Percentiles rank a stretch among this genome's conserved stretches.
Conservation (phyloP, 2,888 invertebrate species). For the Corythucha ciliata region DNA sequence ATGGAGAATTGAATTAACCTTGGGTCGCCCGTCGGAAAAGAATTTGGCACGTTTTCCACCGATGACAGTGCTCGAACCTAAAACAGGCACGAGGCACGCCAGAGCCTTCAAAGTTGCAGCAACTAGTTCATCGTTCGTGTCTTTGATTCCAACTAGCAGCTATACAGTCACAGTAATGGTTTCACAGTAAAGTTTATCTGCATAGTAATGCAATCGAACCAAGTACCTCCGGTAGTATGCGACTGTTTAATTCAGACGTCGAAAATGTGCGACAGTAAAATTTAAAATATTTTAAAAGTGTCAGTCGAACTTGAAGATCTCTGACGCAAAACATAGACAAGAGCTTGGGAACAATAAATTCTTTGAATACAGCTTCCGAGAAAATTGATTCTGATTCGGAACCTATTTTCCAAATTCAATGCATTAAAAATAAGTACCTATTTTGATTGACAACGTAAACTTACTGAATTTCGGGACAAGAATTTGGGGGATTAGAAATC, state of each 20-base stretch:
- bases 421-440: background rate
- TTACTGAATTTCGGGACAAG: slow-evolving; percentile 51
- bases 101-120: slow-evolving; percentile 69
- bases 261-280: slow-evolving; percentile 65
- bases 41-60: slow-evolving; percentile 70
- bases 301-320: slow-evolving; percentile 70
- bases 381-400: slow-evolving; percentile 45
- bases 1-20: slow-evolving; percentile 37
- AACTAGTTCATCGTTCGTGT: slow-evolving; percentile 73
- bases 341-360: slow-evolving; percentile 64
- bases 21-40: slow-evolving; percentile 80
- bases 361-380: slow-evolving; percentile 56
- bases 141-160: slow-evolving; percentile 77
- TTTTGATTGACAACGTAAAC: slow-evolving; percentile 5
- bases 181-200: background rate
- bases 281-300: slow-evolving; percentile 68
- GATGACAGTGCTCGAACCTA: slow-evolving; percentile 76
- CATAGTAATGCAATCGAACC: background rate
- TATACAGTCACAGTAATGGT: slow-evolving; percentile 41
- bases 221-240: slow-evolving; percentile 72
- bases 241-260: slow-evolving; percentile 61
- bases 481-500: slow-evolving; percentile 58
- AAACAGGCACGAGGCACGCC: slow-evolving; percentile 72
- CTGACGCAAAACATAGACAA: slow-evolving; percentile 74
- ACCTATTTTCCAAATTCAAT: slow-evolving; percentile 15